Evolutionary conservation across 2,113 vertebrate genomes (phyloP), one percentile per base, ranked within the genome.

Genomic region (Platycercus adscitus): DNA sequence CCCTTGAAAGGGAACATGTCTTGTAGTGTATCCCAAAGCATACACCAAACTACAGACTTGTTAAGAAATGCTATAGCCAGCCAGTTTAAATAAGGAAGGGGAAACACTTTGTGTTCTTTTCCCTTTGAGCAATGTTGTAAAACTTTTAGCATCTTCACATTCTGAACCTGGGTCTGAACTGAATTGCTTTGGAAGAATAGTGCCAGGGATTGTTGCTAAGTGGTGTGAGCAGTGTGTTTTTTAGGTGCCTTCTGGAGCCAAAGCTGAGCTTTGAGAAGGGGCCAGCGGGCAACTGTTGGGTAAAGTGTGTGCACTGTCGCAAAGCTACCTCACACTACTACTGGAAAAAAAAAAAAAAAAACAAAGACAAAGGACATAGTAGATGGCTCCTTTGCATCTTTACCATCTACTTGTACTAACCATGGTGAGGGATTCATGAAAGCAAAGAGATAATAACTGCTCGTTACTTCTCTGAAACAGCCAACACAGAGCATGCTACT

Each of bases 401-500:
- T 81, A 23, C 25, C 29, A 25, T 31, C 58, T 81, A 11, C 41
- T 86, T 65, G 29, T 1, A 52, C 60, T 82, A 69, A 46, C 26
- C 5, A 28, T 43, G 17, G 3, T 26, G 8, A 50, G 21, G 20
- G 10, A 29, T 78, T 7, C 26, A 60, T 84, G 33, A 69, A 58
- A 64, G 9, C 25, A 26, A 17, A 17, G 33, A 53, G 17, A 28
- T 65, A 66, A 2, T 65, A 10, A 17, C 11, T n/a, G 58, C 41
- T 53, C 0, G 0, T 78, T 66, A 17, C 24, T 41, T 33, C 41
- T 39, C 13, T 81, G 65, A 37, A 73, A 29, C 12, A 56, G 20
- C 13, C 49, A 81, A n/a, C 10, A 7, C 21, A 19, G 4, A 52
- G 15, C 37, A 56, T 0, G 0, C 19, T 73, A 20, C 26, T 65